A percentile compares a stretch with the other conserved stretches of the same genome.
phyloP scores from a whole-genome alignment of 2,888 invertebrate species.

The Lepeophtheirus nordmannii region DNA sequence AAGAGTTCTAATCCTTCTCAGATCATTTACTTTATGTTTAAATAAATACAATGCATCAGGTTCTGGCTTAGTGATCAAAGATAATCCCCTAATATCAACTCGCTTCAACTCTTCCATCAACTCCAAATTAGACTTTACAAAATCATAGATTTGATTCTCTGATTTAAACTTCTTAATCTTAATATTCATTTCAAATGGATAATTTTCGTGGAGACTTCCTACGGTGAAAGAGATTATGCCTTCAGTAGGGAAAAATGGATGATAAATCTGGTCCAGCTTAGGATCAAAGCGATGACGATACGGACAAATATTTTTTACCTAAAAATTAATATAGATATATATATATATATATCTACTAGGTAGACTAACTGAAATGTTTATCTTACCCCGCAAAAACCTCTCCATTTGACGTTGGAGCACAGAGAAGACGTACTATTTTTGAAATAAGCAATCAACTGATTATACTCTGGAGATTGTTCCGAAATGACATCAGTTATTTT shows the following conservation, averaged over 20 bases:
- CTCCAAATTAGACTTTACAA: no score
- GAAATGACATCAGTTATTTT: background rate
- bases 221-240: background rate
- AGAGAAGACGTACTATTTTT: background rate
- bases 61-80: background rate
- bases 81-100: background rate
- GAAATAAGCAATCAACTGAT: background rate
- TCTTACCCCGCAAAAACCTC: background rate
- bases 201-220: background rate
- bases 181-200: background rate
- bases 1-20: background rate
- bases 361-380: background rate
- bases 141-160: background rate
- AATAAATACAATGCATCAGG: background rate
- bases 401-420: background rate
- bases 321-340: background rate
- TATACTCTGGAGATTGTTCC: background rate
- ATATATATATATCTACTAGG: background rate
- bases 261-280: background rate
- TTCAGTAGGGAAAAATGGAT: background rate
- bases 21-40: background rate
- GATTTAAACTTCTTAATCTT: background rate
- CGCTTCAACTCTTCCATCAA: no score
- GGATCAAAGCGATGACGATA: background rate
- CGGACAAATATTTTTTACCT: background rate